Percentiles rank a stretch among this genome's conserved stretches.
phyloP scores from a whole-genome alignment of 2,888 invertebrate genomes.

The Eristalinus sepulchralis region DNA sequence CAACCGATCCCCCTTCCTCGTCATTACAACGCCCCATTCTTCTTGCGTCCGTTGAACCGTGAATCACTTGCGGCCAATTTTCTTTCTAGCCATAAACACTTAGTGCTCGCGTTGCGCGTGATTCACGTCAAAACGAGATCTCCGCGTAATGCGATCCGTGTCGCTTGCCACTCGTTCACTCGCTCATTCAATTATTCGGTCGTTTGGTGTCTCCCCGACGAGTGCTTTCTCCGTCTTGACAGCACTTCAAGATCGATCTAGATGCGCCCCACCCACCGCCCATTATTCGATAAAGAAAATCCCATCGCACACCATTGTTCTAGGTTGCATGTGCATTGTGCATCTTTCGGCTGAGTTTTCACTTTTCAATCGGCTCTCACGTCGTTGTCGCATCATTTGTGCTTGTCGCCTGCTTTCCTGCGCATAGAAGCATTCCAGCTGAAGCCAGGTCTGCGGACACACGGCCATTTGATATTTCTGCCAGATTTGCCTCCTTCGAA shows the following conservation, averaged over 20 bases:
- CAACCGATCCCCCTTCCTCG: background rate
- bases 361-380: background rate
- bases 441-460: slow-evolving; percentile 2
- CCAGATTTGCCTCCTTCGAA: slow-evolving; percentile 53
- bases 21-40: background rate
- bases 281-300: background rate
- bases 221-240: background rate
- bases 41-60: background rate
- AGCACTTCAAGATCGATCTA: background rate
- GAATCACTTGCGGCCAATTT: background rate
- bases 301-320: background rate
- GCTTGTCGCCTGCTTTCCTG: background rate
- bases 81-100: background rate
- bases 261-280: background rate
- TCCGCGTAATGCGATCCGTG: background rate
- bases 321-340: background rate
- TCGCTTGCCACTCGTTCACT: background rate
- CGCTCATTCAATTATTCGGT: background rate
- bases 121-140: background rate
- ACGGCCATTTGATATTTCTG: slow-evolving; percentile 30
- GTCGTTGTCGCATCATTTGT: background rate
- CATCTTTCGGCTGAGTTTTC: background rate
- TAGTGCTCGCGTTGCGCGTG: background rate
- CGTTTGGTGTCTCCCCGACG: background rate
- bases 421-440: background rate